Evolutionary conservation across 2,888 invertebrate species (phyloP).

Genomic region (Trissolcus japonicus): DNA sequence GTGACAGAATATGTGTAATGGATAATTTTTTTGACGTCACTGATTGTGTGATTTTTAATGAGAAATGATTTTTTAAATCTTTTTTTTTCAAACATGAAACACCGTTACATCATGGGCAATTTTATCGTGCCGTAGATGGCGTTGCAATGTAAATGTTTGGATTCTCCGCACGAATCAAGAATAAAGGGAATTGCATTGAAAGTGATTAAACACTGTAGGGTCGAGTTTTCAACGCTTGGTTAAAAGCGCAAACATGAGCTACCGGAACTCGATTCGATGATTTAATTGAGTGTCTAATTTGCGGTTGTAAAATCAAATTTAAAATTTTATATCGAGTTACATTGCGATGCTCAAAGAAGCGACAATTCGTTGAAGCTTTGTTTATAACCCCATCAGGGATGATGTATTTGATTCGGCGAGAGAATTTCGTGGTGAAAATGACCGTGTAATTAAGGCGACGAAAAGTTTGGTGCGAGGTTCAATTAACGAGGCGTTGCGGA

Average conservation of each 20-base stretch:
- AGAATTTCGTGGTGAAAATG: conserved; percentile 12
- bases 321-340: no score
- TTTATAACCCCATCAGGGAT: no score
- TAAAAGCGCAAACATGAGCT: conserved; percentile 72
- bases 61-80: neutral
- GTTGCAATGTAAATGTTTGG: conserved; percentile 14
- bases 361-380: no score
- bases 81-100: neutral
- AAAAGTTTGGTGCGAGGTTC: conserved; percentile 15
- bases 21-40: no score
- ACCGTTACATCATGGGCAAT: no score
- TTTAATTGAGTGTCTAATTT: conserved; percentile 11
- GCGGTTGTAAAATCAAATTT: no score
- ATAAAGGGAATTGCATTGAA: conserved; percentile 56
- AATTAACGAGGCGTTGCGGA: conserved; percentile 31
- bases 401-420: no score
- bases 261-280: conserved; percentile 4
- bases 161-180: conserved; percentile 15
- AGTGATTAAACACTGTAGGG: conserved; percentile 66
- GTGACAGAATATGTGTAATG: neutral
- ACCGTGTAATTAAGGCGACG: conserved; percentile 12
- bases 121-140: no score
- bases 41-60: no score
- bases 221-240: conserved; percentile 67
- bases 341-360: no score